Evolutionary conservation across 2,113 vertebrate genomes (phyloP), one percentile per base, ranked within the genome.

Genomic region (Junco hyemalis): DNA sequence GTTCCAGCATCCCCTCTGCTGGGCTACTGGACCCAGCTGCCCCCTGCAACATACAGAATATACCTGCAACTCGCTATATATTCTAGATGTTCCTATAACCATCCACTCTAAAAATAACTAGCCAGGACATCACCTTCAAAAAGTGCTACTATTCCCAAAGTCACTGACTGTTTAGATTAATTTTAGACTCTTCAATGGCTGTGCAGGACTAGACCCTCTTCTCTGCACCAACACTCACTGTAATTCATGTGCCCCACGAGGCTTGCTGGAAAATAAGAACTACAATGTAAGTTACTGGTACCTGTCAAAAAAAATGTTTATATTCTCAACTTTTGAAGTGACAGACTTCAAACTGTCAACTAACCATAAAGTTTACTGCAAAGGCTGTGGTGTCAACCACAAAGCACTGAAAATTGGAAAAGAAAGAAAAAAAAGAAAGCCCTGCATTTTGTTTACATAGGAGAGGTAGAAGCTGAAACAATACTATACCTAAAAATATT

Each of bases 11-110:
- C n/a, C 15, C 11, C 31, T 64, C 7, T 9, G 2, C 10, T 66
- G 28, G 6, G 21, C 33, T 87, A 28, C 8, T 29, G n/a, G n/a
- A 65, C 14, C 16, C 77, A 69, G 24, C 5, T n/a, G 6, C 40
- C 3, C 28, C 7, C 5, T 6, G 5, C 2, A 8, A 56, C 9
- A 59, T 9, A 50, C 3, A 48, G 12, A 44, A 57, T 9, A 8
- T 28, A 65, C 10, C 20, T 69, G 45, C n/a, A 65, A 73, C 29
- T 86, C 15, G 36, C 6, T 45, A 0, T 13, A 10, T 42, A 42
- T 28, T 84, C 56, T 61, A 38, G 8, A 33, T 31, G 10, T 40
- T 70, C 60, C 59, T 68, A 35, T 7, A 86, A 54, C 5, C 25
- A 74, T 50, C 14, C 20, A 47, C 13, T 66, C 47, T 22, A 59